Conservation (phyloP, 2,797 vertebrate genomes). For the Leucoraja ocellata region DNA sequence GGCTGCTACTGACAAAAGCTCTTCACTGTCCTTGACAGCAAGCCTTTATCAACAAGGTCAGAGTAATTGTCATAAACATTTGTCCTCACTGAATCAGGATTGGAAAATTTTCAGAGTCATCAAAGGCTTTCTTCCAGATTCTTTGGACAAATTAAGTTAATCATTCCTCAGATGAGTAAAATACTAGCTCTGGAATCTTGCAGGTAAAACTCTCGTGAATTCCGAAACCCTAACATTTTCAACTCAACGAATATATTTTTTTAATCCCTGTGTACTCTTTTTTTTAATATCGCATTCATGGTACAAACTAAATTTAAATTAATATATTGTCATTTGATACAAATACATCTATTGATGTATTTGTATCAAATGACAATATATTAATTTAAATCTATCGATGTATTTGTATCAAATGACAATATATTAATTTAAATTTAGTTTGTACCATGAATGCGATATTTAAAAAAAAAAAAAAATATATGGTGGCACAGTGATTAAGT, state of each 20-base stretch:
- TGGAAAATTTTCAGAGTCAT: neutral
- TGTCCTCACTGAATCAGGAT: constrained; percentile 6
- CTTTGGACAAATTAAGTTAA: neutral
- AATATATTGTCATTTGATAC: too few relatives aligned
- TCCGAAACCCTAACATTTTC: neutral
- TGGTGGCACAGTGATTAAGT: too few relatives aligned
- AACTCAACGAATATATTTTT: neutral
- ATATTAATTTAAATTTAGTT: too few relatives aligned
- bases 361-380: too few relatives aligned
- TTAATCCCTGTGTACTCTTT: neutral
- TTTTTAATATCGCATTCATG: neutral
- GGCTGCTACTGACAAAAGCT: neutral
- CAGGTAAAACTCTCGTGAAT: neutral
- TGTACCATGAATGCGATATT: too few relatives aligned
- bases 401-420: too few relatives aligned
- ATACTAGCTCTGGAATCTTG: too few relatives aligned
- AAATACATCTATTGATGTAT: too few relatives aligned
- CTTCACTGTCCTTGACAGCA: constrained; percentile 23
- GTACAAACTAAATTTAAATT: neutral
- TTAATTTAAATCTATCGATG: too few relatives aligned
- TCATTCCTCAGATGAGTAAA: neutral
- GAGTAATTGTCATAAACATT: neutral
- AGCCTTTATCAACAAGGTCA: constrained; percentile 17
- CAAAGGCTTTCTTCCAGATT: neutral
- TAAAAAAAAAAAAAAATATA: too few relatives aligned